phyloP scores from a whole-genome alignment of 2,888 invertebrate genomes.

The Zygaena filipendulae region DNA sequence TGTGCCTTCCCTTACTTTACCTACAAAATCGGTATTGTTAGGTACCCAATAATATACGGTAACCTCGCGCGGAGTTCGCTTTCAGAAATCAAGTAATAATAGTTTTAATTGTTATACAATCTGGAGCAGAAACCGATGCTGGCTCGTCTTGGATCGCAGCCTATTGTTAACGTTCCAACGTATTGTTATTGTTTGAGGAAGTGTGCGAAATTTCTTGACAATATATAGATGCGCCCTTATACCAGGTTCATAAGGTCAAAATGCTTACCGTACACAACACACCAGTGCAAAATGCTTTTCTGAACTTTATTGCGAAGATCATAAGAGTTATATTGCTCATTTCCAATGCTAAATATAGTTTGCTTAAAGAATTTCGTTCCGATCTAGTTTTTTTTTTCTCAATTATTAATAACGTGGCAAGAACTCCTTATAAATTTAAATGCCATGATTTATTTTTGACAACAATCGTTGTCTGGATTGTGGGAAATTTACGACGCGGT shows the following conservation, averaged over 20 bases:
- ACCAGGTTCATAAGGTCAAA: slow-evolving; percentile 23
- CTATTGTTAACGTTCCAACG: slow-evolving; percentile 29
- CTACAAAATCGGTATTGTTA: too few relatives aligned
- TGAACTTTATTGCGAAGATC: slow-evolving; percentile 17
- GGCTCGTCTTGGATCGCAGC: slow-evolving; percentile 21
- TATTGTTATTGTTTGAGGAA: slow-evolving; percentile 42
- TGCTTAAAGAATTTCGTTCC: slow-evolving; percentile 23
- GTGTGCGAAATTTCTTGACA: slow-evolving; percentile 43
- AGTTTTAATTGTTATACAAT: slow-evolving; percentile 48
- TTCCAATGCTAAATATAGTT: too few relatives aligned
- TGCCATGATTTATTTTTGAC: slow-evolving; percentile 60
- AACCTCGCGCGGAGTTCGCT: too few relatives aligned
- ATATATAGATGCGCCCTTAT: slow-evolving; percentile 29
- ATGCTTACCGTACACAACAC: too few relatives aligned
- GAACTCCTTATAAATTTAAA: slow-evolving; percentile 36
- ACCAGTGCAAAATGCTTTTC: too few relatives aligned
- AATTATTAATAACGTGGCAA: slow-evolving; percentile 27
- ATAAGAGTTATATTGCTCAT: too few relatives aligned
- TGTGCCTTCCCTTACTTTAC: too few relatives aligned
- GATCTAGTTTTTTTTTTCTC: slow-evolving; percentile 43
- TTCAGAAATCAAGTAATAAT: slow-evolving; percentile 44
- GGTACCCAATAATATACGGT: too few relatives aligned
- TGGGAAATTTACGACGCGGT: slow-evolving; percentile 61
- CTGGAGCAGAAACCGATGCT: slow-evolving; percentile 36
- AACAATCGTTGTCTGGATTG: slow-evolving; percentile 46